Evolutionary conservation across 2,113 vertebrate genomes (phyloP).

Genomic region (Aix galericulata): DNA sequence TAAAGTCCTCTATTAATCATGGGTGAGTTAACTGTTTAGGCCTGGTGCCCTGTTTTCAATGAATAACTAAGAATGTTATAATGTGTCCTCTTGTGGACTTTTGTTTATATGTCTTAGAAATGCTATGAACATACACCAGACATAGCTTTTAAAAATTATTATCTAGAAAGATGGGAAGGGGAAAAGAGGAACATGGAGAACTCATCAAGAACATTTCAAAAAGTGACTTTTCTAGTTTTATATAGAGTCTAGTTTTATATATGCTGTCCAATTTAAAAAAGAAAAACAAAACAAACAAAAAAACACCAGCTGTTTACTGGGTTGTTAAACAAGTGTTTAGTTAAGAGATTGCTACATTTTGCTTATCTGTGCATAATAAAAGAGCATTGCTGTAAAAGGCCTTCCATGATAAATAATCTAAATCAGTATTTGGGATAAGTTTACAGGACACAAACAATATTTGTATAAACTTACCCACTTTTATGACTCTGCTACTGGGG

Average conservation of each 20-base stretch:
- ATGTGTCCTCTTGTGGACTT: neutral
- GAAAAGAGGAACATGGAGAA: neutral
- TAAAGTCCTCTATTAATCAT: neutral
- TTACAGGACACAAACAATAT: neutral
- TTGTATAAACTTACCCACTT: neutral
- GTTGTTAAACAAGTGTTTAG: neutral
- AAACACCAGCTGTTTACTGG: neutral
- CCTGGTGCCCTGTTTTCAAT: neutral
- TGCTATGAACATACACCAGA: neutral
- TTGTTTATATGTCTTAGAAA: neutral
- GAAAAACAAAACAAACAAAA: too few relatives aligned
- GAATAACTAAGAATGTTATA: neutral
- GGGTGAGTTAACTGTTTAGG: neutral
- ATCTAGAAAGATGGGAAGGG: neutral
- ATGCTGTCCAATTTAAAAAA: neutral
- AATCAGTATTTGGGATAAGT: neutral
- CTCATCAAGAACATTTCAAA: neutral
- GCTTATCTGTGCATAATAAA: neutral
- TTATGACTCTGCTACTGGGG: neutral
- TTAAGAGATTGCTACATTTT: neutral
- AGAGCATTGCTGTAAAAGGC: neutral
- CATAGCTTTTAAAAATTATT: neutral
- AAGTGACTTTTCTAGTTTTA: neutral
- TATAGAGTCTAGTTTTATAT: neutral
- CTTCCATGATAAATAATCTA: neutral